Percentiles rank a stretch among this genome's conserved stretches.
Evolutionary conservation across 2,888 invertebrate species (phyloP).

Genomic region (Encarsia formosa): DNA sequence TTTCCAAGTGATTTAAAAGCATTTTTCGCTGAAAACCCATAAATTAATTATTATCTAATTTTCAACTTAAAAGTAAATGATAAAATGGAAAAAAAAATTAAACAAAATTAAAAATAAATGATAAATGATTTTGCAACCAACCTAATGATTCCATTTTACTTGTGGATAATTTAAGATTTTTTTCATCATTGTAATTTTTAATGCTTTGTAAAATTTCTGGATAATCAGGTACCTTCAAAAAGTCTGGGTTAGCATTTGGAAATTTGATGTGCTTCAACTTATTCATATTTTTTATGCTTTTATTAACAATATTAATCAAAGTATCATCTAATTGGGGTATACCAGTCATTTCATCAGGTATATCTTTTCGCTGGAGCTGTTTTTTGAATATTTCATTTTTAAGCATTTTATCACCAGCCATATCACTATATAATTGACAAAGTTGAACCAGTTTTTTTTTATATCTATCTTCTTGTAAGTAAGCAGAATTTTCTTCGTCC

Average conservation of each 20-base stretch:
- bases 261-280: slow-evolving; percentile 27
- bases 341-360: slow-evolving; percentile 29
- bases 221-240: slow-evolving; percentile 43
- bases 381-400: slow-evolving; percentile 26
- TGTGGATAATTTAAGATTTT: slow-evolving; percentile 32
- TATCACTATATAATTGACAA: slow-evolving; percentile 34
- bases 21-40: slow-evolving; percentile 33
- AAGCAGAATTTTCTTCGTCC: slow-evolving; percentile 69
- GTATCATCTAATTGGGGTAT: slow-evolving; percentile 41
- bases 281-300: slow-evolving; percentile 35
- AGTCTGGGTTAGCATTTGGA: slow-evolving; percentile 28
- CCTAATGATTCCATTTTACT: slow-evolving; percentile 33
- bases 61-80: neutral
- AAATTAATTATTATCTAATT: neutral
- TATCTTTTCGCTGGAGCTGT: slow-evolving; percentile 14
- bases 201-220: slow-evolving; percentile 42
- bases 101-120: neutral
- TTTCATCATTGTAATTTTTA: slow-evolving; percentile 32
- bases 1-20: slow-evolving; percentile 40
- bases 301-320: slow-evolving; percentile 42
- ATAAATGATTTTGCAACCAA: slow-evolving; percentile 27
- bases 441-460: slow-evolving; percentile 39
- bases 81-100: neutral
- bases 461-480: slow-evolving; percentile 65
- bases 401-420: slow-evolving; percentile 38